Evolutionary conservation across 1,140 invertebrate species (phyloP), one percentile per base, ranked within the genome.

Genomic region (Dermatophagoides farinae): DNA sequence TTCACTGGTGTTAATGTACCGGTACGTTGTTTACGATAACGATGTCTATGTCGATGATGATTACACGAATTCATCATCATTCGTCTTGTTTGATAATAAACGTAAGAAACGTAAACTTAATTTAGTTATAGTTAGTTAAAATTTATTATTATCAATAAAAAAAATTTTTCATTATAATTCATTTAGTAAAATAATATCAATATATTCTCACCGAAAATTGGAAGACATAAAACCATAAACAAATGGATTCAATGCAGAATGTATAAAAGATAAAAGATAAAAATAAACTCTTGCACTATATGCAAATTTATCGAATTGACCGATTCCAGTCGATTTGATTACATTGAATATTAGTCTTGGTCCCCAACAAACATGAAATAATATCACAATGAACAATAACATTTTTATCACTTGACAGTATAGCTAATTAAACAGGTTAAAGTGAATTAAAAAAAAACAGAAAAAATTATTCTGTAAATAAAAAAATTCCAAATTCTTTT

Each of bases 181-280:
- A 18, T 16, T 16, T n/a, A 5, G 10, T n/a, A 2, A 44, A 44
- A 44, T 20, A 5, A 2, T 20, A n/a, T 2, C 2, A 44, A 16
- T 2, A 16, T 2, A 20, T 5, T 12, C 18, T 58, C 52, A 60
- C 58, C 83, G 71, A 71, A 85, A 85, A 71, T 81, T 82, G 65
- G 79, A 80, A 6, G 83, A 85, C 80, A 85, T 84, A 70, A 85
- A 85, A 23, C 82, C 82, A 68, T 86, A 86, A 11, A 85, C 76
- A 50, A 85, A 77, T 9, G 83, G 83, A 71, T 86, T 85, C 16
- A 60, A 44, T 16, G 58, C 58, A 38, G 46, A 50, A 25, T 60
- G 58, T 11, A 52, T 52, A n/a, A 60, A 60, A 9, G 58, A 60
- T n/a, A 60, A 23, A 2, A 60, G 58, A 25, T 60, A 60, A 25